Conservation (phyloP, 2,797 vertebrate genomes). For the Characodon lateralis region DNA sequence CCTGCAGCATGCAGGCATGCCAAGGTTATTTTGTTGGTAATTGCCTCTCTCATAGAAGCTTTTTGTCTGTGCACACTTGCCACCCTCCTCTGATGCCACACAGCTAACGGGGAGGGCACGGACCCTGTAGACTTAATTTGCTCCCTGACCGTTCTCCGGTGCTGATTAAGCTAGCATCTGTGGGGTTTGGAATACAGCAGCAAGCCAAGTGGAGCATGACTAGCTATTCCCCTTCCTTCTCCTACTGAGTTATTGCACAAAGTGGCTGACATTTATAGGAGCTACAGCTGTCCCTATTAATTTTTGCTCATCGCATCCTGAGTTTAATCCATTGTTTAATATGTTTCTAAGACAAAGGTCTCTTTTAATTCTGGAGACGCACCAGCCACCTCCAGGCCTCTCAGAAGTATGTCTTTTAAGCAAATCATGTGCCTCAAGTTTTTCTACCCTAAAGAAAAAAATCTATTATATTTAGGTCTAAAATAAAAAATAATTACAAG, state of each 20-base stretch:
- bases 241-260: slow-evolving; percentile 64
- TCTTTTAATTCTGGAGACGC: slow-evolving; percentile 39
- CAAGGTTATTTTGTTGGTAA: slow-evolving; percentile 83
- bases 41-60: slow-evolving; percentile 77
- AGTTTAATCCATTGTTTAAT: slow-evolving; percentile 51
- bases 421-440: background rate
- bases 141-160: slow-evolving; percentile 75
- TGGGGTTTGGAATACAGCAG: slow-evolving; percentile 71
- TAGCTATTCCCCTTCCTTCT: slow-evolving; percentile 58
- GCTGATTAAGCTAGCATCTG: slow-evolving; percentile 79
- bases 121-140: slow-evolving; percentile 77
- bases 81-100: slow-evolving; percentile 63
- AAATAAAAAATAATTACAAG: too few species aligned
- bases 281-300: slow-evolving; percentile 46
- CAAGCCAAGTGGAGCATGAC: slow-evolving; percentile 70
- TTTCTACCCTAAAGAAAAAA: background rate
- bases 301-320: slow-evolving; percentile 30
- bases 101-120: slow-evolving; percentile 64
- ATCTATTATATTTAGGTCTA: too few species aligned
- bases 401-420: slow-evolving; percentile 37
- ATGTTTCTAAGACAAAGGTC: slow-evolving; percentile 58
- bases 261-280: slow-evolving; percentile 59
- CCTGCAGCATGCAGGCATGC: slow-evolving; percentile 76
- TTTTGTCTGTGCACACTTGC: slow-evolving; percentile 68
- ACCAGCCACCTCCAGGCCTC: slow-evolving; percentile 25